Conservation (phyloP, 2,797 vertebrate genomes). For the Oreochromis grahami region DNA sequence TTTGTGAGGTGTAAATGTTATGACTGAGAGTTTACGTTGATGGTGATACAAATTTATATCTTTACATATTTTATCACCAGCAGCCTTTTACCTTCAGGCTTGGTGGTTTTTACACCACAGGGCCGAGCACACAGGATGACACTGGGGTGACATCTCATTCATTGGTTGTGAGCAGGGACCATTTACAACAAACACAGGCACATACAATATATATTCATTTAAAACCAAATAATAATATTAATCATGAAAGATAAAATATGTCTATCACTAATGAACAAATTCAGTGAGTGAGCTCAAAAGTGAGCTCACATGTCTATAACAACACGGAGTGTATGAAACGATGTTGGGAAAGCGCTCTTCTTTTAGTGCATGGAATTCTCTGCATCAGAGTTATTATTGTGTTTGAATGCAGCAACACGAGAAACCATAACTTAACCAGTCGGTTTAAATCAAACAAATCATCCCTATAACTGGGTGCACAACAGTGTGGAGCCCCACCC, state of each 20-base stretch:
- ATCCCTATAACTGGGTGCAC: background rate
- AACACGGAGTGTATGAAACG: fast-evolving
- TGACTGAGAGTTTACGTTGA: background rate
- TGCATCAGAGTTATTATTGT: background rate
- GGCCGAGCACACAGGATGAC: background rate
- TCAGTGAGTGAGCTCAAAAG: too few species aligned
- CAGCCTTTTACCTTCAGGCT: background rate
- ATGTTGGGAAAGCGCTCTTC: background rate
- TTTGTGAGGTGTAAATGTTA: background rate
- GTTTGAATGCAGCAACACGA: background rate
- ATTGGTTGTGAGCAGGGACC: background rate
- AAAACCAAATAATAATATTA: too few species aligned
- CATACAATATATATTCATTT: background rate
- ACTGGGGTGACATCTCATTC: background rate
- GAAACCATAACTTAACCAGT: background rate
- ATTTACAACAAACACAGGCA: background rate
- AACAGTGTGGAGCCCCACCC: background rate
- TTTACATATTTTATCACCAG: background rate
- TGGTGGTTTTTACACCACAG: background rate
- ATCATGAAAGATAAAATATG: background rate
- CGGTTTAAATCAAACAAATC: background rate
- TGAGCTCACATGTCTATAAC: fast-evolving
- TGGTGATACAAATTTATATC: background rate
- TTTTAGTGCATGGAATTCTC: background rate
- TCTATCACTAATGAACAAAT: background rate